Evolutionary conservation across 2,888 invertebrate species (phyloP), one percentile per base, ranked within the genome.

Genomic region (Ormia ochracea): DNA sequence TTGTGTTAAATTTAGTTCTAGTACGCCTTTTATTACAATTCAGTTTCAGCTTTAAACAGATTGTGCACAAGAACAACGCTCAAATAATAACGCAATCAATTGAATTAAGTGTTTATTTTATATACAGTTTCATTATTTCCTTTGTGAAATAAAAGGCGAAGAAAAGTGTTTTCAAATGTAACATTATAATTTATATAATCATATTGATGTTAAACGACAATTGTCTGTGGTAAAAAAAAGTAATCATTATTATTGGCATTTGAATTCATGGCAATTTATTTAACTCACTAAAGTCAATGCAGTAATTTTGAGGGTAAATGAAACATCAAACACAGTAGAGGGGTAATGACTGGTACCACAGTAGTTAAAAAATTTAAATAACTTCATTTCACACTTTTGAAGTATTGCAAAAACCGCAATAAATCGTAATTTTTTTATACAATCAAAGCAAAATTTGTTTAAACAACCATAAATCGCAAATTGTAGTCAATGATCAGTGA

Each of bases 41-140:
- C 9, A 12, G 33, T 33, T 50, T 9, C 10, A 48, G 10, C 50
- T 38, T 36, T 23, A 31, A n/a, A 68, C 17, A 38, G 17, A n/a
- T 26, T 58, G 6, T 59, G 17, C 3, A 54, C 26, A 56, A 38
- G n/a, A 58, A 79, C 45, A 48, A 19, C 28, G 19, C 31, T 45
- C 23, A 74, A 66, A 66, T 74, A 74, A 74, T 74, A 74, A 74
- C 56, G 66, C 74, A 63, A 76, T 61, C 76, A 80, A 76, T 80
- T 80, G 80, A 76, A 80, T 80, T 80, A 80, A 80, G 80, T 80
- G 80, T 80, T 80, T 76, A 80, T 73, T 80, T 80, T 80, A 76
- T 72, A 80, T 63, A 72, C 58, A 69, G 58, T 70, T 59, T 66
- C 76, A 63, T 76, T 76, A 76, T 80, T 48, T 65, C 23, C 23